Evolutionary conservation across 2,113 vertebrate genomes (phyloP), one percentile per base, ranked within the genome.

Genomic region (Balaeniceps rex): DNA sequence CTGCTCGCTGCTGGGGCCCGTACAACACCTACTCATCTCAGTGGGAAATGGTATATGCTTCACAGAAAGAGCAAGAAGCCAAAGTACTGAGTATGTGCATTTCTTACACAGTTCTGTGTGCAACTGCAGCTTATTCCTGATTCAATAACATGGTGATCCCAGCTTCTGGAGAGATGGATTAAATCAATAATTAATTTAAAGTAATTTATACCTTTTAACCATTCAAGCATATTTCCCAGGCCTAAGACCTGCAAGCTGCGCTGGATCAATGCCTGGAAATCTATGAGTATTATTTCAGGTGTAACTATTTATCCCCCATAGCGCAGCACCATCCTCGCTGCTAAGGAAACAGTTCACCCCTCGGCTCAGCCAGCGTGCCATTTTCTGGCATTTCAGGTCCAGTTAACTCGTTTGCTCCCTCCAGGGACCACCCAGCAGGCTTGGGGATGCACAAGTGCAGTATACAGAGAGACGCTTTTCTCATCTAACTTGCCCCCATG

Each of bases 21-120:
- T 85, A 29, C 70, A 94, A 87, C 90, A 87, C 93, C 92, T 57
- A 91, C 96, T 96, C 93, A 77, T 91, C 96, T 77, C 96, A 65
- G 96, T 69, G 66, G 82, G 90, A 65, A 94, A 72, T 9, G 22
- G 24, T 61, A 36, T 66, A 26, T 24, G 78, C 78, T 78, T 76
- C 87, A 42, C 16, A 83, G 90, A 93, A 91, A 80, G 92, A 95
- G 63, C 49, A 96, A 66, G 83, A 69, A 94, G 63, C 28, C 18
- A 2, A 58, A 90, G 46, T 12, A 89, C 70, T 17, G 34, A 61
- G 38, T 72, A n/a, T 1, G 12, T 80, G 79, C 12, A 3, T 92
- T 95, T 88, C 84, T 83, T 54, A 65, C 16, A 76, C 47, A 79
- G 61, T n/a, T 91, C 83, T 83, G 65, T 42, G 40, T 76, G 66